phyloP scores from a whole-genome alignment of 2,888 invertebrate genomes.

The Tetragnatha montana region DNA sequence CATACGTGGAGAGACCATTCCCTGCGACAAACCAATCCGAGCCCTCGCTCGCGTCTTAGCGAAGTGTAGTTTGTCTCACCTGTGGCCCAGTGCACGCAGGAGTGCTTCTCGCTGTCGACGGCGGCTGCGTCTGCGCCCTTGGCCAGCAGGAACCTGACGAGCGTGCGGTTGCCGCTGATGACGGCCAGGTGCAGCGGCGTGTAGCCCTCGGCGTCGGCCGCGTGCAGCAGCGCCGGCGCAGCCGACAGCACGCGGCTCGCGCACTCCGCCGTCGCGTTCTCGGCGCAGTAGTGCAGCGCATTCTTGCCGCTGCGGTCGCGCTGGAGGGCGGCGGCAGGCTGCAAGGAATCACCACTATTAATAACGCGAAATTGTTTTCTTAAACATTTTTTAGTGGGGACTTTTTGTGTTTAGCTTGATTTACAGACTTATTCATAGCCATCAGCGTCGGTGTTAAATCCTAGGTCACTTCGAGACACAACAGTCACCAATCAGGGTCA shows the following conservation, averaged over 20 bases:
- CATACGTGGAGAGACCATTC: too few relatives aligned
- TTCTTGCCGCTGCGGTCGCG: slow-evolving; percentile 89
- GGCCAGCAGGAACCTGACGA: slow-evolving; percentile 76
- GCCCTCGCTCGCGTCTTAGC: neutral
- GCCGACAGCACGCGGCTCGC: slow-evolving; percentile 84
- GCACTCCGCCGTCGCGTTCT: slow-evolving; percentile 81
- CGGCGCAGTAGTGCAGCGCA: slow-evolving; percentile 95
- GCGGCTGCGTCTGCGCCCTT: slow-evolving; percentile 80
- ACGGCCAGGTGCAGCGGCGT: slow-evolving; percentile 96
- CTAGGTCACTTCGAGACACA: too few relatives aligned
- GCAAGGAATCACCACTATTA: neutral
- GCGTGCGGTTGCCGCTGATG: slow-evolving; percentile 83
- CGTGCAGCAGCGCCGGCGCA: slow-evolving; percentile 89
- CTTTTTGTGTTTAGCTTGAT: too few relatives aligned
- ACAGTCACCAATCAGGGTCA: too few relatives aligned
- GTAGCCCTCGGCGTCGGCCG: slow-evolving; percentile 93
- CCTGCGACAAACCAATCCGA: neutral
- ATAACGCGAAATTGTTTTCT: too few relatives aligned
- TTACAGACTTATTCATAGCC: too few relatives aligned
- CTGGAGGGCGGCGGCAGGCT: slow-evolving; percentile 80
- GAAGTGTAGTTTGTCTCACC: slow-evolving; percentile 80
- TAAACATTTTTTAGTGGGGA: too few relatives aligned
- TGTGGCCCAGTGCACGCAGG: slow-evolving; percentile 98
- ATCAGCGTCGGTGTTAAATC: too few relatives aligned
- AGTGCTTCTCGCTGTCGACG: slow-evolving; percentile 94